phyloP scores from a whole-genome alignment of 1,140 invertebrate species.

The Tenebrio molitor region DNA sequence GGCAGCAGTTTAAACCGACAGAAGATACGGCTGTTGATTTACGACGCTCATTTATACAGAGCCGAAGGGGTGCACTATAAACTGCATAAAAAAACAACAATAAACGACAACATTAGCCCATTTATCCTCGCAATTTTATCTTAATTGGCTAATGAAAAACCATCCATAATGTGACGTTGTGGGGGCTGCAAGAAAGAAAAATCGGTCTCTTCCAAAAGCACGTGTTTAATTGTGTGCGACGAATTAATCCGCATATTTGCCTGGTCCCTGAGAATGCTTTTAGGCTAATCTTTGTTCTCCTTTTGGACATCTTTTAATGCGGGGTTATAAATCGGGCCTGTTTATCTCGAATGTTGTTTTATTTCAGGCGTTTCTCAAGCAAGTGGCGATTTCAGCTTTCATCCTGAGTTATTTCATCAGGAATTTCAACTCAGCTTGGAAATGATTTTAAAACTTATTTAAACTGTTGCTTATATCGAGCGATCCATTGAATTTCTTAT shows the following conservation, averaged over 20 bases:
- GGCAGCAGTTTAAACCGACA: conserved; percentile 14
- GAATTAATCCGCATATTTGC: conserved; percentile 31
- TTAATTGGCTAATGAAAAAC: conserved; percentile 4
- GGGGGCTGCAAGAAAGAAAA: conserved; percentile 16
- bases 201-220: conserved; percentile 18
- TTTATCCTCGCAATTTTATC: conserved; percentile 17
- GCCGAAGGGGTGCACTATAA: conserved; percentile 21
- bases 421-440: background rate
- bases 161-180: conserved; percentile 30
- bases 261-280: conserved; percentile 21
- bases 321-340: conserved; percentile 15
- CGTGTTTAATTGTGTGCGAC: conserved; percentile 7
- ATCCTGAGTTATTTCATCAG: background rate
- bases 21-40: conserved; percentile 44
- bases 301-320: conserved; percentile 28
- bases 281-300: conserved; percentile 6
- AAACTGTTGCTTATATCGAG: background rate
- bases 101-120: conserved; percentile 8
- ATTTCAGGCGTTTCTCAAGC: conserved; percentile 10
- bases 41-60: conserved; percentile 16
- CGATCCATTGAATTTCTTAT: too few species aligned
- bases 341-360: conserved; percentile 24
- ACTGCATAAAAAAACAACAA: conserved; percentile 22
- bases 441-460: background rate
- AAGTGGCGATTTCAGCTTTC: background rate